Evolutionary conservation across 2,888 invertebrate species (phyloP).

Genomic region (Eilema sororculum): DNA sequence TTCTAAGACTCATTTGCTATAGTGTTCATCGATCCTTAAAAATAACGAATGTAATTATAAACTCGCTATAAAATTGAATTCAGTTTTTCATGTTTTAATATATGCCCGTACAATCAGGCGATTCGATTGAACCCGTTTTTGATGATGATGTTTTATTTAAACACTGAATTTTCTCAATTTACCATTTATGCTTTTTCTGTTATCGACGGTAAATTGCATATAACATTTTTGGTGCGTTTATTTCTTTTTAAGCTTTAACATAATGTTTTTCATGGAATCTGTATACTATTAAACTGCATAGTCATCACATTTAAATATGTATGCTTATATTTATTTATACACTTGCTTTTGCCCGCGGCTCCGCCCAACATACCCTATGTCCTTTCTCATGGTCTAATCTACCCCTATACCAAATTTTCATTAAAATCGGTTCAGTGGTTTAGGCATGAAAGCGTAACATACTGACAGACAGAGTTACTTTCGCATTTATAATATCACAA

Average conservation of each 20-base stretch:
- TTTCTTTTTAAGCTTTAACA: conserved; percentile 4
- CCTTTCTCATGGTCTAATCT: too few species aligned
- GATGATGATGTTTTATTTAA: conserved; percentile 63
- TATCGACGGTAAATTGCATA: conserved; percentile 30
- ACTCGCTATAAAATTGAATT: conserved; percentile 27
- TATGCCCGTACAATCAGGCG: conserved; percentile 59
- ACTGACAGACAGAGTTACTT: too few species aligned
- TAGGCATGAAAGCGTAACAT: too few species aligned
- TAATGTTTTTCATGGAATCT: background rate
- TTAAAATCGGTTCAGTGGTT: too few species aligned
- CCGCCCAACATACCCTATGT: too few species aligned
- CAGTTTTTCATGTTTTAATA: conserved; percentile 43
- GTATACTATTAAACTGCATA: too few species aligned
- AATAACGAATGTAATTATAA: conserved; percentile 25
- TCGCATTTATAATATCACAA: too few species aligned
- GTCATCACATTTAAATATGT: too few species aligned
- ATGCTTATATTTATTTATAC: too few species aligned
- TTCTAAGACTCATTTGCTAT: too few species aligned
- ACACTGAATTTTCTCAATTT: conserved; percentile 57
- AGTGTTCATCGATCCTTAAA: background rate
- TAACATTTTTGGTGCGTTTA: conserved; percentile 23
- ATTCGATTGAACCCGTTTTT: conserved; percentile 63
- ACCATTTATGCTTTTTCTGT: conserved; percentile 22
- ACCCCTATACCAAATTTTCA: too few species aligned
- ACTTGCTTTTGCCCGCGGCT: too few species aligned